Conservation (phyloP, 2,113 vertebrate species). For the Periophthalmodon schlosseri region DNA sequence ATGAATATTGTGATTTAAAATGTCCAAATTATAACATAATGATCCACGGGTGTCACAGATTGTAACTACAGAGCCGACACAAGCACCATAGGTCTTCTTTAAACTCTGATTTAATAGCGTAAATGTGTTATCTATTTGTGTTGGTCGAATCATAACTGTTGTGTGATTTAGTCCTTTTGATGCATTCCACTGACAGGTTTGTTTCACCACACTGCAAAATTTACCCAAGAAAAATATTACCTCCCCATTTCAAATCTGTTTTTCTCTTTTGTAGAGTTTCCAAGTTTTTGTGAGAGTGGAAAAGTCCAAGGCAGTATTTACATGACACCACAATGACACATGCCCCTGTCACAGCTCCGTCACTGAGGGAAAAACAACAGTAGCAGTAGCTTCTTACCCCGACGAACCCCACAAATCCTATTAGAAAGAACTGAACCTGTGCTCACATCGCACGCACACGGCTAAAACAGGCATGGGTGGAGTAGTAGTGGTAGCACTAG, state of each 20-base stretch:
- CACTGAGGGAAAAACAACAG: constrained; percentile 16
- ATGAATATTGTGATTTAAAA: too few species aligned
- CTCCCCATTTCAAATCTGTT: constrained; percentile 11
- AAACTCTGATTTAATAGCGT: too few species aligned
- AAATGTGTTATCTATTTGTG: too few species aligned
- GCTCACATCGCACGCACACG: background rate
- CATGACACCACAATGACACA: constrained; percentile 41
- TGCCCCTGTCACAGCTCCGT: constrained; percentile 28
- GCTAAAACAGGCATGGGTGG: too few species aligned
- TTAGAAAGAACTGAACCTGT: background rate
- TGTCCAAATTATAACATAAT: too few species aligned
- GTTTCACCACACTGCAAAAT: constrained; percentile 55
- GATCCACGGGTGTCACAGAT: too few species aligned
- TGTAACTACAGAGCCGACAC: too few species aligned
- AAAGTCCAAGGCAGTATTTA: constrained; percentile 35
- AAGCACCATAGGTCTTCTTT: too few species aligned
- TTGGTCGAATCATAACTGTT: too few species aligned
- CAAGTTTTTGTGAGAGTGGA: background rate
- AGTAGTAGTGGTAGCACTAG: too few species aligned
- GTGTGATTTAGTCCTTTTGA: constrained; percentile 2
- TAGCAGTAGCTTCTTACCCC: background rate
- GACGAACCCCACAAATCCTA: constrained; percentile 29
- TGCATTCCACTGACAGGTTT: constrained; percentile 55
- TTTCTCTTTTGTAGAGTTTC: background rate
- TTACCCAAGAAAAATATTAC: constrained; percentile 30